Base-by-base conservation (phyloP, 2,113 vertebrate species). In the Corythornis madagascariensis region DNA sequence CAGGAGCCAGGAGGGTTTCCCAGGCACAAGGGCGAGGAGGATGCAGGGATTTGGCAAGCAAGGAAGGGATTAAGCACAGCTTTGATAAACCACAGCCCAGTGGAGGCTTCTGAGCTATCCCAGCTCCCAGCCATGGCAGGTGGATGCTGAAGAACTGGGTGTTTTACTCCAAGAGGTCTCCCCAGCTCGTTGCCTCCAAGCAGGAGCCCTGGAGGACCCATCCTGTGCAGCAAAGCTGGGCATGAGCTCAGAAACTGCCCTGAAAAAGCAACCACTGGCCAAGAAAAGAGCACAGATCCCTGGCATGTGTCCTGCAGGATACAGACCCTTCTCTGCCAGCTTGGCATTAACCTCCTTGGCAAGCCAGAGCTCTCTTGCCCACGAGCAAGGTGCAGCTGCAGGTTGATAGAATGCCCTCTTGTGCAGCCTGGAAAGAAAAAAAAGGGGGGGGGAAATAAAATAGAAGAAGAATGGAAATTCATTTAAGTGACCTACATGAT, bases 321-420 rank as follows among this genome's bases (percentile, higher is more conserved):
- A 14, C 45, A 19, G 86, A 60, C 52, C 73, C 31, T 90, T 48
- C 80, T 83, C 67, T 77, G 73, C 92, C 19, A 5, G 71, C 90
- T 50, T 59, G 81, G 59, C 88, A 86, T 70, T 80, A 92, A 93
- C 90, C 94, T 91, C 33, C 35, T 86, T 90, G 92, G 92, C 83
- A 93, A 52, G 26, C 15, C 61, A 60, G 7, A 50, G 61, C 63
- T 72, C 40, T 45, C 60, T 53, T 70, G 88, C 59, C 75, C 86
- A 57, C 8, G 2, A 89, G 88, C 83, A 67, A 89, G 92, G 85
- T 85, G 90, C 95, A 95, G 88, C 83, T 92, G 86, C 86, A 86
- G 92, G 83, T 66, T 86, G 52, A 43, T 48, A 88, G 53, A 86
- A 90, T 50, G 64, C 35, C 56, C 69, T 85, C 80, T 88, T 89